Evolutionary conservation across 2,888 invertebrate species (phyloP), one percentile per base, ranked within the genome.

Genomic region (Brachyptera risi): DNA sequence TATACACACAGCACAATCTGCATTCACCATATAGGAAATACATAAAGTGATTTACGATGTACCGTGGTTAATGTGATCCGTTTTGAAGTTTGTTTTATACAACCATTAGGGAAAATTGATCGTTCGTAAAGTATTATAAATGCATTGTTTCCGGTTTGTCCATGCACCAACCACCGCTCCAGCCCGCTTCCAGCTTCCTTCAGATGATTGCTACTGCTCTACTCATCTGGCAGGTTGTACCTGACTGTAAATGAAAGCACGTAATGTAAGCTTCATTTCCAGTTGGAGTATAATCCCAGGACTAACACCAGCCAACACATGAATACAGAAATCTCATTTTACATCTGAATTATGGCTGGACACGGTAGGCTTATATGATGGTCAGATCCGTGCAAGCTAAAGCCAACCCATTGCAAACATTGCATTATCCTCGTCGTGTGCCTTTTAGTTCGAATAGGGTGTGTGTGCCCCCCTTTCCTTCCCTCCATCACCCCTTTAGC

Each of bases 271-370:
- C 47, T 47, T 47, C 47, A 47, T 47, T 21, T 21, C 47, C 19
- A 42, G 17, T 42, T 24, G 23, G 47, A 47, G 47, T 21, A 21
- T 47, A 47, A 47, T 47, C 47, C 47, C 21, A 42, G 42, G 42
- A 42, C 42, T 27, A 51, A 27, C 26, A 27, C 27, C 24, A 51
- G 17, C 50, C 50, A 24, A 26, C 50, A 51, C 50, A 51, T 51
- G 50, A 24, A n/a, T n/a, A 44, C 44, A 21, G 44, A n/a, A 44
- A 44, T 44, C 54, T 31, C 35, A 21, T 7, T 19, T 35, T 54
- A 24, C 35, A 54, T 54, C 54, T 54, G 35, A 54, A 54, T 54
- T 54, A 54, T 54, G 35, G 35, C 54, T 21, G 15, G 19, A 11
- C 19, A 15, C 44, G 17, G 2, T 17, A 11, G 44, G 44, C 44